Evolutionary conservation across 2,113 vertebrate species (phyloP).

Genomic region (Dunckerocampus dactyliophorus): DNA sequence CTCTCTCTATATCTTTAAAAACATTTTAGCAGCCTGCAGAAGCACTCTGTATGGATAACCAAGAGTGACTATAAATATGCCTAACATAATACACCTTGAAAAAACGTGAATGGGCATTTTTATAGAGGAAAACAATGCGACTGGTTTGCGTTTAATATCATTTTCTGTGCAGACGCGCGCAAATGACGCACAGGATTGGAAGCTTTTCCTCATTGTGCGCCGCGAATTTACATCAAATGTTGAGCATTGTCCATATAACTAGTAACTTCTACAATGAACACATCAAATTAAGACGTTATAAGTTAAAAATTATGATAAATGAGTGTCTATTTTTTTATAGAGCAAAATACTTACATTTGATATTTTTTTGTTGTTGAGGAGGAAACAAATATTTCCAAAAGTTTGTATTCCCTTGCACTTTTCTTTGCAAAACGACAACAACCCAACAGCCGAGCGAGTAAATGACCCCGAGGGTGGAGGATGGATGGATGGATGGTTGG

Average conservation of each 20-base stretch:
- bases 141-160: neutral
- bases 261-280: neutral
- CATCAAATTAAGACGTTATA: too few species aligned
- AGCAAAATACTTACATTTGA: constrained; percentile 13
- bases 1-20: constrained; percentile 15
- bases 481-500: constrained; percentile 34
- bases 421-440: constrained; percentile 40
- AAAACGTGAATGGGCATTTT: neutral
- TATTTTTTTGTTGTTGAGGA: neutral
- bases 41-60: constrained; percentile 36
- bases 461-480: constrained; percentile 56
- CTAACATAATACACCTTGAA: neutral
- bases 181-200: neutral
- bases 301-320: too few species aligned
- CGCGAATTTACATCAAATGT: neutral
- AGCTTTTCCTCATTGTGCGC: neutral
- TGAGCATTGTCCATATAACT: neutral
- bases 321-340: neutral
- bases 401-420: constrained; percentile 46
- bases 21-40: constrained; percentile 36
- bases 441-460: constrained; percentile 18
- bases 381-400: neutral
- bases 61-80: constrained; percentile 35
- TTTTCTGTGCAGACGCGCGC: neutral
- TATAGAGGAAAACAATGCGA: neutral